phyloP scores from a whole-genome alignment of 2,797 vertebrate genomes.

The Microcaecilia unicolor region DNA sequence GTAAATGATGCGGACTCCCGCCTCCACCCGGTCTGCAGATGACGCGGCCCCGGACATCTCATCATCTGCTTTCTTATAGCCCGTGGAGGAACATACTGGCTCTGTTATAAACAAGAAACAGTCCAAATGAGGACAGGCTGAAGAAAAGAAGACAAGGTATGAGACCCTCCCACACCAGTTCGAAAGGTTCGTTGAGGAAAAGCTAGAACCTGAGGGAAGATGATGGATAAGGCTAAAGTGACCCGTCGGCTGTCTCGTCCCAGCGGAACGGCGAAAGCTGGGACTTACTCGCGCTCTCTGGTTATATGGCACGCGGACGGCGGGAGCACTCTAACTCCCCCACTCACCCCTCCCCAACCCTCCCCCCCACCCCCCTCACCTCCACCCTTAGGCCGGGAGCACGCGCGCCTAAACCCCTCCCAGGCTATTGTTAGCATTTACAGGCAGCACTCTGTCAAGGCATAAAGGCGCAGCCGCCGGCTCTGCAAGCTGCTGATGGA shows the following conservation, averaged over 20 bases:
- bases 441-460: not conserved
- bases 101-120: conserved; percentile 57
- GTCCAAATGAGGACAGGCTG: not conserved
- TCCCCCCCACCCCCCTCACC: not conserved
- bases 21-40: conserved; percentile 82
- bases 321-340: not conserved
- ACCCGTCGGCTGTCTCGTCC: not conserved
- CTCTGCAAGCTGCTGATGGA: accelerated
- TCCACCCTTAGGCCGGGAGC: not conserved
- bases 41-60: conserved; percentile 97
- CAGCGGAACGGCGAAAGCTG: not conserved
- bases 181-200: not conserved
- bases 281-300: no score
- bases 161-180: conserved; percentile 7
- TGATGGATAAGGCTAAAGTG: conserved; percentile 6
- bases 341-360: no score
- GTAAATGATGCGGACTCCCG: conserved; percentile 80
- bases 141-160: conserved; percentile 11
- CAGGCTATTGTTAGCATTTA: not conserved
- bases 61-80: conserved; percentile 96
- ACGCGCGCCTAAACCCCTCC: not conserved
- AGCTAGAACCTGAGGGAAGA: no score
- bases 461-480: not conserved
- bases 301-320: no score
- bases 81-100: conserved; percentile 82